Evolutionary conservation across 2,113 vertebrate species (phyloP).

Genomic region (Climacteris rufus): DNA sequence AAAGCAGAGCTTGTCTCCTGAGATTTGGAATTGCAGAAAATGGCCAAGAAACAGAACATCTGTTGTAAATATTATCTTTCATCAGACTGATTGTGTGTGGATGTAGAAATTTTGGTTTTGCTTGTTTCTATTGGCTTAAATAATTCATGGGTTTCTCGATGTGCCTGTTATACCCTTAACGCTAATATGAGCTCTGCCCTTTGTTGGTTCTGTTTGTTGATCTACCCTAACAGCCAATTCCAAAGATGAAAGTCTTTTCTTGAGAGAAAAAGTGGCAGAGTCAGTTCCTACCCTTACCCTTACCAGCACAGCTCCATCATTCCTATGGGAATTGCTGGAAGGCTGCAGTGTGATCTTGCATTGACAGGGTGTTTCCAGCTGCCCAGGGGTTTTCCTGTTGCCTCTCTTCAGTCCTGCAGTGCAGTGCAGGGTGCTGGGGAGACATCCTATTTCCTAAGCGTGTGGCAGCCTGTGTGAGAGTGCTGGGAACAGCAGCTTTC

Average conservation of each 20-base stretch:
- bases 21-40: not conserved
- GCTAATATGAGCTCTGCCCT: rapidly evolving
- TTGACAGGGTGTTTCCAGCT: not conserved
- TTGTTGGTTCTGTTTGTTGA: not conserved
- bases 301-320: not conserved
- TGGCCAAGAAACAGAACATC: not conserved
- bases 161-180: not conserved
- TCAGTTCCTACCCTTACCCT: not conserved
- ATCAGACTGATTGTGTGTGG: not conserved
- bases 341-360: not conserved
- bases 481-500: not conserved
- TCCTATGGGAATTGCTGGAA: not conserved
- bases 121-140: not conserved
- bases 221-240: not conserved
- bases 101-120: not conserved
- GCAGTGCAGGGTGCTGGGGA: not conserved
- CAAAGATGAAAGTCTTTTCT: not conserved
- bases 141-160: not conserved
- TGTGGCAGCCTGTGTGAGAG: rapidly evolving
- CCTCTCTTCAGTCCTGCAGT: not conserved
- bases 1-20: not conserved
- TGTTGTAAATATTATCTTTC: not conserved
- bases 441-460: rapidly evolving
- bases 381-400: not conserved
- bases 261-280: not conserved